Evolutionary conservation across 2,797 vertebrate species (phyloP).

Genomic region (Cetoscarus ocellatus): DNA sequence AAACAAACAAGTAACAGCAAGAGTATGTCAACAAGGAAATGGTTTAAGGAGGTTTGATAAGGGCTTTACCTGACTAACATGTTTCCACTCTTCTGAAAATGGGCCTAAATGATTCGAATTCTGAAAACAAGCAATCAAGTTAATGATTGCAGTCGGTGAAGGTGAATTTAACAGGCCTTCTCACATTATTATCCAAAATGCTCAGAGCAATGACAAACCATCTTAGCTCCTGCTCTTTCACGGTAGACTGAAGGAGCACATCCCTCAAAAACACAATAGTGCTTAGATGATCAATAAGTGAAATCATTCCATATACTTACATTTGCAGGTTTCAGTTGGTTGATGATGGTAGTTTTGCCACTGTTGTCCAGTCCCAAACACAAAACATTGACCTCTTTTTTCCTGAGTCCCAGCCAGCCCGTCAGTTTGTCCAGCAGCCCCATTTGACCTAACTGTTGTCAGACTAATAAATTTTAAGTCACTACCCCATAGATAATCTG

Average conservation of each 20-base stretch:
- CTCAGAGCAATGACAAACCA: neutral
- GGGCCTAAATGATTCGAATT: conserved; percentile 78
- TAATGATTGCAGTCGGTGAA: conserved; percentile 61
- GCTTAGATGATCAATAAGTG: neutral
- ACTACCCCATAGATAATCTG: conserved; percentile 58
- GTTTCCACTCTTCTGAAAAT: conserved; percentile 81
- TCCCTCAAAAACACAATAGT: neutral
- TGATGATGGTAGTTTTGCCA: conserved; percentile 98
- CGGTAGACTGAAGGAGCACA: neutral
- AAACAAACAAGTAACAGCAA: conserved; percentile 71
- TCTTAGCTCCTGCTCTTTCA: neutral
- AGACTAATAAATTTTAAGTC: conserved; percentile 26
- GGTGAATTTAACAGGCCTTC: conserved; percentile 32
- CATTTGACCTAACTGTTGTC: conserved; percentile 79
- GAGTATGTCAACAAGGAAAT: conserved; percentile 64
- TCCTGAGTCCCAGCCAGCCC: conserved; percentile 94
- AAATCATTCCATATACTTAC: conserved; percentile 81
- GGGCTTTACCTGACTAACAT: conserved; percentile 82
- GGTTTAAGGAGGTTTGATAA: conserved; percentile 25
- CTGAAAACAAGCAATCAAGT: conserved; percentile 76
- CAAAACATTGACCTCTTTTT: conserved; percentile 96
- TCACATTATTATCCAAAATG: conserved; percentile 14
- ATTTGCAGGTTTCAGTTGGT: conserved; percentile 95
- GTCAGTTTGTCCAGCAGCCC: conserved; percentile 96
- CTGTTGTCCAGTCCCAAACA: conserved; percentile 98